Evolutionary conservation across 2,797 vertebrate genomes (phyloP), one percentile per base, ranked within the genome.

Genomic region (Taenioides sp.): DNA sequence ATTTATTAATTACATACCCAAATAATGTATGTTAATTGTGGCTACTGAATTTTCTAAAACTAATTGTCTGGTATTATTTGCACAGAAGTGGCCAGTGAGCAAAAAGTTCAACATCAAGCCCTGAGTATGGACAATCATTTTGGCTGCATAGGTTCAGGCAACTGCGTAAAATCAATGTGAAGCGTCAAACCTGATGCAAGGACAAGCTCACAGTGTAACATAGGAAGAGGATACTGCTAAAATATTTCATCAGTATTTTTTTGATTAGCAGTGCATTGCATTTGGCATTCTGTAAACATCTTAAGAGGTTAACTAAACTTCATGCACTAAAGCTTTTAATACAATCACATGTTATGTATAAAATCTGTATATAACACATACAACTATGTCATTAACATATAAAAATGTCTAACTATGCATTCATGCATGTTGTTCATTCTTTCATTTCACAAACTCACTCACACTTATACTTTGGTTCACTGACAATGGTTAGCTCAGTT

Each of bases 231-330:
- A 83, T 84, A 88, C 88, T 89, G 87, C 82, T 78, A 75, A 72
- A 47, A 47, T 47, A 47, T 77, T 86, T 64, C 70, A 81, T 85
- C 66, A 77, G 69, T 80, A 75, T 28, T 40, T 74, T 71, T 79
- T 71, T 87, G 78, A 80, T 90, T 83, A 92, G 88, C 90, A 90
- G 92, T 92, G 90, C 91, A 90, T 91, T 87, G 85, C 85, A 90
- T 90, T 89, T 90, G 91, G 90, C 89, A 88, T 88, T 70, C 88
- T 93, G 94, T 95, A 94, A 95, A 95, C 94, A 93, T 93, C 81
- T 85, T 77, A 81, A 23, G 79, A 80, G 28, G 75, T 87, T 88
- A 86, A 28, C 57, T 84, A 83, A 84, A 93, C 88, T 93, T 94
- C 85, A 89, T 92, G 91, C 92, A 92, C 86, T 88, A 90, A 86